Evolutionary conservation across 2,888 invertebrate species (phyloP), one percentile per base, ranked within the genome.

Genomic region (Stenchaetothrips biformis): DNA sequence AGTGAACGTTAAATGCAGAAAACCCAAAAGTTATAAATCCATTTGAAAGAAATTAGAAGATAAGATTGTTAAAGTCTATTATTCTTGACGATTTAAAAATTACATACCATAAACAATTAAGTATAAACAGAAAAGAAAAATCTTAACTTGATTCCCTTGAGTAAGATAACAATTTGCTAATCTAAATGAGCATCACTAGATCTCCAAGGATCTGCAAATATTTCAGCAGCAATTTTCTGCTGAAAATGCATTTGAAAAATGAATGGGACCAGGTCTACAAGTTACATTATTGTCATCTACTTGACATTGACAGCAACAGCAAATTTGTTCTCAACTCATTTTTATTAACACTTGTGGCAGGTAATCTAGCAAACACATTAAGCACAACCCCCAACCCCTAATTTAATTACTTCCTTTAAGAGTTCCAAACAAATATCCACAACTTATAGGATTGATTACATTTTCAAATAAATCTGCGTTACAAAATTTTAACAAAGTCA

Each of bases 261-360:
- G 67, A 74, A 21, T 25, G 67, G 67, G 67, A 21, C 21, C 67
- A 74, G 67, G 67, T 74, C 67, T 74, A 74, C 67, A 74, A 37
- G 21, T 21, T 74, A 74, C 25, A 21, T 74, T 74, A 74, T 74
- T 74, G 67, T 74, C 67, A 74, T 74, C 67, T 74, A 74, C 67
- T 74, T 74, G 67, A 74, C 67, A 25, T 74, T 74, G 67, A 74
- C 67, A 74, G 67, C 67, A 74, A 74, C 67, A 74, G 67, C 67
- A 74, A 74, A 74, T 74, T 74, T 21, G 67, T 25, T 74, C 67
- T 74, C 67, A 74, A 74, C 67, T 74, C 67, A 74, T 21, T 25
- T 25, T 11, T 74, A 74, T 21, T 7, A 74, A 21, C 11, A 25
- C 67, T 74, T 11, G 21, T 25, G 11, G 25, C 25, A 74, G 25